These are phyloP conservation scores for Dryobotodes eremita DNA, from an alignment of 2,888 invertebrate genomes.

Conservation along the genomic window DNA sequence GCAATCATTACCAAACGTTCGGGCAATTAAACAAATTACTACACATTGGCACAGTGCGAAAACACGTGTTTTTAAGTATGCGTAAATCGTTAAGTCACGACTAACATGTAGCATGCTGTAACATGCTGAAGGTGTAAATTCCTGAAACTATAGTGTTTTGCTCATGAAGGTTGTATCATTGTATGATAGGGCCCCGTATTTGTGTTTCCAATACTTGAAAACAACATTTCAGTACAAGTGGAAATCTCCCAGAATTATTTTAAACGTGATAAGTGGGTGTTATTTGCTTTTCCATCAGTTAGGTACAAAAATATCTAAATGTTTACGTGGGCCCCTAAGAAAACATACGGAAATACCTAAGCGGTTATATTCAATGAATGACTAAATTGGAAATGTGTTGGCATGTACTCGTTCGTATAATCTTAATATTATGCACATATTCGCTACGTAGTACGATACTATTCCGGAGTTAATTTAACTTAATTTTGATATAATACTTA, in stretches of 20 bases:
- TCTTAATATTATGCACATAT: not conserved
- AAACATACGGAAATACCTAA: slow-evolving; percentile 8
- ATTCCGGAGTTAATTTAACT: not conserved
- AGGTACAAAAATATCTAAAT: slow-evolving; percentile 22
- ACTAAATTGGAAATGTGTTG: not conserved
- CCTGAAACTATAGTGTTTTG: slow-evolving; percentile 30
- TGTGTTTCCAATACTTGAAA: slow-evolving; percentile 19
- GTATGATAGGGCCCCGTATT: slow-evolving; percentile 14
- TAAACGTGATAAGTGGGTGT: slow-evolving; percentile 40
- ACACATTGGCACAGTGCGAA: slow-evolving; percentile 18
- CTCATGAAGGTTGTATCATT: slow-evolving; percentile 5
- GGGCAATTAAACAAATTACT: slow-evolving; percentile 37
- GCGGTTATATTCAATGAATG: not conserved
- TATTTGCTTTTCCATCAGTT: slow-evolving; percentile 16
- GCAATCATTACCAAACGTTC: slow-evolving; percentile 30
- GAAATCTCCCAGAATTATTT: slow-evolving; percentile 49
- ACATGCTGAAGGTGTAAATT: slow-evolving; percentile 52
- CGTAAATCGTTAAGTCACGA: slow-evolving; percentile 42
- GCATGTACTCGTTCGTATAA: not conserved
- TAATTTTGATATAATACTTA: not conserved
- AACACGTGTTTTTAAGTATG: slow-evolving; percentile 15
- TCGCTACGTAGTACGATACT: not conserved
- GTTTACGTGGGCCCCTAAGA: not conserved
- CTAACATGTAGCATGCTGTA: no score
- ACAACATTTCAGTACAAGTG: not conserved